Evolutionary conservation across 2,888 invertebrate species (phyloP).

Genomic region (Alitta virens): DNA sequence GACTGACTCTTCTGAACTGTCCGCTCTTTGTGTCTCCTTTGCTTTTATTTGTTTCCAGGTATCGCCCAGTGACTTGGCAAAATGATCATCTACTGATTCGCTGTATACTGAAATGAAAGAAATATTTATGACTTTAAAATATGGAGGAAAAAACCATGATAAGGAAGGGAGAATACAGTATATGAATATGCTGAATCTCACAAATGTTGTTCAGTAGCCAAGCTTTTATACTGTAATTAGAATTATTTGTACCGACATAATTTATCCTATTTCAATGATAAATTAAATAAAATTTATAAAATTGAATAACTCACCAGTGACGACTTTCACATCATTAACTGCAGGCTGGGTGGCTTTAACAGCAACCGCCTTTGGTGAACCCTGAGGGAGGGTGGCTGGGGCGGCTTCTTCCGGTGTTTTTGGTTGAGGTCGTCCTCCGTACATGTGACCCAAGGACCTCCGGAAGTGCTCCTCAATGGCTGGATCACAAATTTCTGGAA

Average conservation of each 20-base stretch:
- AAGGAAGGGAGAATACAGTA: no score
- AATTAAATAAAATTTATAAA: no score
- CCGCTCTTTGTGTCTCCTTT: background rate
- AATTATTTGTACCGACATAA: no score
- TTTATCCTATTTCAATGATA: no score
- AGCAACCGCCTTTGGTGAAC: background rate
- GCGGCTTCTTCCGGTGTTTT: background rate
- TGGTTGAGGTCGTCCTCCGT: slow-evolving; percentile 37
- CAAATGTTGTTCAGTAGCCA: no score
- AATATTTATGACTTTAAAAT: no score
- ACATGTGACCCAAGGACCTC: slow-evolving; percentile 73
- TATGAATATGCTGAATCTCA: no score
- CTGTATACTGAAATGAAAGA: no score
- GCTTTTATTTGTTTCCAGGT: slow-evolving; percentile 66
- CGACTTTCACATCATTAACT: background rate
- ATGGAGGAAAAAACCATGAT: no score
- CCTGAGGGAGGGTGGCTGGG: slow-evolving; percentile 6
- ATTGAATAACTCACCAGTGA: background rate
- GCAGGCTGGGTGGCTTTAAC: background rate
- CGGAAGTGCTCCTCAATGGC: slow-evolving; percentile 95
- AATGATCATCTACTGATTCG: slow-evolving; percentile 78
- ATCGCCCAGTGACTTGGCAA: slow-evolving; percentile 80
- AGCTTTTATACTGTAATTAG: no score
- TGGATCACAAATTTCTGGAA: slow-evolving; percentile 70
- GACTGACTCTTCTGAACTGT: slow-evolving; percentile 59